A percentile compares a stretch with the other conserved stretches of the same genome.
These are phyloP conservation scores for Micrastur ruficollis DNA, from an alignment of 2,797 vertebrate genomes.

Conservation along the genomic window DNA sequence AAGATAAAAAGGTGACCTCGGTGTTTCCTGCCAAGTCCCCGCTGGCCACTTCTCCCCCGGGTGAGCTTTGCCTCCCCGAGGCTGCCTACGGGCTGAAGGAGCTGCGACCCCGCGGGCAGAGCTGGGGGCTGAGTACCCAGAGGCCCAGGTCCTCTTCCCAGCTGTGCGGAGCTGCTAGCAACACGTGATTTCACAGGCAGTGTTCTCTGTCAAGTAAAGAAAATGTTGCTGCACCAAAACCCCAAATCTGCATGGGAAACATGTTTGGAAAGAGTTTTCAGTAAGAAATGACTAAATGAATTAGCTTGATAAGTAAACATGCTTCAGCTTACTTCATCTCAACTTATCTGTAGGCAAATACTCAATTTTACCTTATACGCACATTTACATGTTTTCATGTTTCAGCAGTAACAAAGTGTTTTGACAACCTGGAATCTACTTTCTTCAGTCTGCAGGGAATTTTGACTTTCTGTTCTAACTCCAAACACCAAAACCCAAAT, in stretches of 20 bases:
- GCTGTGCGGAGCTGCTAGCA: background rate
- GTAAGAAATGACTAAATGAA: background rate
- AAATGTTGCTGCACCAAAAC: background rate
- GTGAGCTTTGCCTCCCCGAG: background rate
- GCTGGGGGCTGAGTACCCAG: background rate
- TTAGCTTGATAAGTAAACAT: background rate
- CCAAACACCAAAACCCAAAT: background rate
- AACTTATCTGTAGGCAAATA: background rate
- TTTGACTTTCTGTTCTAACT: background rate
- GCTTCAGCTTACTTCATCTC: background rate
- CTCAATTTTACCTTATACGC: background rate
- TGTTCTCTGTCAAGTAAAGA: background rate
- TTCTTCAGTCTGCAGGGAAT: background rate
- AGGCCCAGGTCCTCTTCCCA: background rate
- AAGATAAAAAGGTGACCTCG: background rate
- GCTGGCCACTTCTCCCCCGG: accelerated
- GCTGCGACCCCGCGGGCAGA: accelerated
- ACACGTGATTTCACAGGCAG: background rate
- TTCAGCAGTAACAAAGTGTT: background rate
- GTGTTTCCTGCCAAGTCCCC: background rate
- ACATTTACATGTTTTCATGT: background rate
- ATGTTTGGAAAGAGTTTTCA: background rate
- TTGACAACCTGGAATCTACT: background rate
- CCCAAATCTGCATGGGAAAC: background rate
- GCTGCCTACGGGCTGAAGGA: background rate